Evolutionary conservation across 2,888 invertebrate species (phyloP).

Genomic region (Lepidocyrtoides sp.): DNA sequence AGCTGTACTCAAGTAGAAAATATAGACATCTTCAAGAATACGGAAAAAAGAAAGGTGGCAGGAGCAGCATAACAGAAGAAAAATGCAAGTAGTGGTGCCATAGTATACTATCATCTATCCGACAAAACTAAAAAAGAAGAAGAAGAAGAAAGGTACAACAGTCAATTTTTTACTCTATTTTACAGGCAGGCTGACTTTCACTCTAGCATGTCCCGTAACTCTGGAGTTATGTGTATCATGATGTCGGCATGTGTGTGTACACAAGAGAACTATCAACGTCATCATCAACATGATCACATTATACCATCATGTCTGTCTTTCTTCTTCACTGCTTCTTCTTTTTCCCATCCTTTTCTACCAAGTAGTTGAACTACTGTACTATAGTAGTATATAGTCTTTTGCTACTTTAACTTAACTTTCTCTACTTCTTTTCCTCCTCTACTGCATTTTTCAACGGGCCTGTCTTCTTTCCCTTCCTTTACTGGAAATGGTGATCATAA

Average conservation of each 20-base stretch:
- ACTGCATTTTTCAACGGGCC: conserved; percentile 34
- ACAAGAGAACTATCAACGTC: conserved; percentile 65
- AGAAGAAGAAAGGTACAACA: neutral
- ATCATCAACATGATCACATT: conserved; percentile 65
- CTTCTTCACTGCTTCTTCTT: neutral
- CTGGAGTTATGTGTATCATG: conserved; percentile 25
- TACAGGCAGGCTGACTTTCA: neutral
- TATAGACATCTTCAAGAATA: conserved; percentile 3
- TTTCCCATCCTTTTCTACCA: neutral
- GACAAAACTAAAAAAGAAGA: too few relatives aligned
- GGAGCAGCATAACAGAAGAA: neutral
- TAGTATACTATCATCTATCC: too few relatives aligned
- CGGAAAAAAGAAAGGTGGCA: conserved; percentile 17
- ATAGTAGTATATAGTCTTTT: too few relatives aligned
- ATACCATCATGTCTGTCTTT: conserved; percentile 38
- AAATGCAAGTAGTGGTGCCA: conserved; percentile 22
- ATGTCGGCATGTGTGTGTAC: conserved; percentile 50
- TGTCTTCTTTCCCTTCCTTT: conserved; percentile 17
- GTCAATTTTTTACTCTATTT: neutral
- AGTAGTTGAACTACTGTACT: too few relatives aligned
- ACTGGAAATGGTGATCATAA: neutral
- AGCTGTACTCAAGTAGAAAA: conserved; percentile 1
- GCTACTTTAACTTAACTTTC: neutral
- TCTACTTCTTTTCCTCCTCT: neutral
- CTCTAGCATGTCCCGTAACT: neutral